Percentiles rank a stretch among this genome's conserved stretches.
Conservation (phyloP, 2,888 invertebrate species). For the Sycophila texana region DNA sequence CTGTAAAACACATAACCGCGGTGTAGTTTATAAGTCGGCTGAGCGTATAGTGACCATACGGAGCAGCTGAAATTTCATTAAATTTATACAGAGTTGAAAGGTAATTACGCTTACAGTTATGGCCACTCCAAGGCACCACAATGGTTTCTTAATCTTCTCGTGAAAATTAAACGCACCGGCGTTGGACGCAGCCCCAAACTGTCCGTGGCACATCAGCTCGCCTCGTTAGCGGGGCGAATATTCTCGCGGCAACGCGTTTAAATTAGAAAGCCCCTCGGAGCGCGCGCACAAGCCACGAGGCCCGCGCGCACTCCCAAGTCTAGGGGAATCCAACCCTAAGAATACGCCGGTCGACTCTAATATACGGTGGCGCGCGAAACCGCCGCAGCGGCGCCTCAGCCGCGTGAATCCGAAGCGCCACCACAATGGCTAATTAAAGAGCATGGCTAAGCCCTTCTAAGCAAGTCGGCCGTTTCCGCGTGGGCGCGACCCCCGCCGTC, state of each 20-base stretch:
- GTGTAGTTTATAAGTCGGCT: too few species aligned
- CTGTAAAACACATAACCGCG: too few species aligned
- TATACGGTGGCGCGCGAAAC: neutral
- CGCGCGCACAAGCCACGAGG: too few species aligned
- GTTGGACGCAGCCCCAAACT: neutral
- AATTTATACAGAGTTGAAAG: too few species aligned
- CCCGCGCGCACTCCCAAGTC: slow-evolving; percentile 27
- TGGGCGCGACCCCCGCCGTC: slow-evolving; percentile 2
- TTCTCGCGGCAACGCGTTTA: slow-evolving; percentile 44
- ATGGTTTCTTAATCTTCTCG: neutral
- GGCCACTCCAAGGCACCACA: too few species aligned
- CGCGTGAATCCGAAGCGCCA: slow-evolving; percentile 36
- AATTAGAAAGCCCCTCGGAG: slow-evolving; percentile 43
- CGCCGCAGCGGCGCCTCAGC: slow-evolving; percentile 58
- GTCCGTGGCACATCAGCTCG: neutral
- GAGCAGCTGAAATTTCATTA: too few species aligned
- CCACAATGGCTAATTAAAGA: slow-evolving; percentile 66
- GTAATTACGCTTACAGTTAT: too few species aligned
- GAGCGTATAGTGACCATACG: too few species aligned
- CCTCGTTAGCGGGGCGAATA: slow-evolving; percentile 22
- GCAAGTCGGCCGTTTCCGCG: slow-evolving; percentile 46
- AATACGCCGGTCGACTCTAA: slow-evolving; percentile 59
- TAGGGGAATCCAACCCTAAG: slow-evolving; percentile 58
- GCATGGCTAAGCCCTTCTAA: slow-evolving; percentile 62
- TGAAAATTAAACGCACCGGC: neutral